phyloP scores from a whole-genome alignment of 2,113 vertebrate species.

The Microtus pennsylvanicus region DNA sequence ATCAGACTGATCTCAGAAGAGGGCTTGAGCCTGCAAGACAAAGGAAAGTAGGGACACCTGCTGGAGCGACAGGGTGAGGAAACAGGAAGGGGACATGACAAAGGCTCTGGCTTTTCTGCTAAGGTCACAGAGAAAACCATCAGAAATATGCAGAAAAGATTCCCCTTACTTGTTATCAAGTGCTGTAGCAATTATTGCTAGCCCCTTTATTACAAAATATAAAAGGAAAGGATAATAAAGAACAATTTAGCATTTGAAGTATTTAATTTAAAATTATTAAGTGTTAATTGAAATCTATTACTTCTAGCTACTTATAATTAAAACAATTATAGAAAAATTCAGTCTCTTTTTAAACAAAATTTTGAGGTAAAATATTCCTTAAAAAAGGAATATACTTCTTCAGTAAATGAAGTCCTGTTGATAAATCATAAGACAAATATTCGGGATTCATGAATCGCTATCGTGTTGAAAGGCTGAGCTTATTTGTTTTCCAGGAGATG shows the following conservation, averaged over 20 bases:
- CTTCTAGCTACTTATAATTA: conserved; percentile 72
- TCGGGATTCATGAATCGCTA: conserved; percentile 62
- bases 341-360: conserved; percentile 28
- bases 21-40: conserved; percentile 58
- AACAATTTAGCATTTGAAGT: conserved; percentile 70
- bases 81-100: conserved; percentile 70
- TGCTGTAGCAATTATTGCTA: conserved; percentile 33
- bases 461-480: conserved; percentile 70
- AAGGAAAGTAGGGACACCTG: conserved; percentile 81
- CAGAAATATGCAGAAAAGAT: conserved; percentile 25
- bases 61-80: conserved; percentile 77
- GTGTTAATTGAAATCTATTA: conserved; percentile 78
- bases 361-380: conserved; percentile 50
- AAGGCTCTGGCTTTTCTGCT: conserved; percentile 64
- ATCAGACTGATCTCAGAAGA: conserved; percentile 63
- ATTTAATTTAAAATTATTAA: conserved; percentile 79
- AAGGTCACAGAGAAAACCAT: conserved; percentile 61
- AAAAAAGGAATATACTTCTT: background rate
- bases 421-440: conserved; percentile 67
- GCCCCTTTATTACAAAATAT: conserved; percentile 54
- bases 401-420: conserved; percentile 49
- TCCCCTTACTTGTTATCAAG: conserved; percentile 10
- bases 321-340: conserved; percentile 61
- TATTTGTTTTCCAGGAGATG: conserved; percentile 80
- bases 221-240: conserved; percentile 56